Evolutionary conservation across 2,113 vertebrate genomes (phyloP).

Genomic region (Rhynchomys soricoides): DNA sequence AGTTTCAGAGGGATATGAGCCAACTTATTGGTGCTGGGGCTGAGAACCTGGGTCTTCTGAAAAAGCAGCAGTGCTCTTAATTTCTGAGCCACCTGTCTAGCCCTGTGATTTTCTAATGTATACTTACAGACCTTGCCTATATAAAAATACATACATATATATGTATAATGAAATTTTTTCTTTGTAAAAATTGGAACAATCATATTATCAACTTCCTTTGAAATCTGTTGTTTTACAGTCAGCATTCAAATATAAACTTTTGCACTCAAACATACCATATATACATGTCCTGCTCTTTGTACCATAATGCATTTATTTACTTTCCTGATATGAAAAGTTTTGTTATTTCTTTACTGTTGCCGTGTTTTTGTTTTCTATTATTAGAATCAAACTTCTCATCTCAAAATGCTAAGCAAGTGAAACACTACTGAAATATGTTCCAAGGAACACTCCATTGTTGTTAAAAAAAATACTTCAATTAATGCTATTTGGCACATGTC

Average conservation of each 20-base stretch:
- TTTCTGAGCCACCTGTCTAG: neutral
- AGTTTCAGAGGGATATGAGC: neutral
- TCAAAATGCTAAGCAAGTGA: neutral
- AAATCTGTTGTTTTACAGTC: neutral
- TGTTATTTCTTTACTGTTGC: neutral
- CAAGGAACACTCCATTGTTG: neutral
- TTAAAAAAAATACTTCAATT: constrained; percentile 25
- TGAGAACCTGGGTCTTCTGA: neutral
- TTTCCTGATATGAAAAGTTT: neutral
- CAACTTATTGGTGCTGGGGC: no score
- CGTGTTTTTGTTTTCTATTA: neutral
- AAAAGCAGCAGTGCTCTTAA: neutral
- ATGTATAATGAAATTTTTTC: neutral
- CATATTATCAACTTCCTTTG: neutral
- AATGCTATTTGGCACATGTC: neutral
- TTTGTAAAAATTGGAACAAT: constrained; percentile 26
- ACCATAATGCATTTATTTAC: neutral
- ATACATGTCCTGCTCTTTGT: neutral
- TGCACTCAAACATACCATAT: neutral
- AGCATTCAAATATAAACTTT: neutral
- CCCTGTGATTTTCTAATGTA: neutral
- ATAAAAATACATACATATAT: neutral
- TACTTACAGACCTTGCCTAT: neutral
- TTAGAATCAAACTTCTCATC: neutral
- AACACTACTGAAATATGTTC: neutral